A percentile compares a stretch with the other conserved stretches of the same genome.
phyloP scores from a whole-genome alignment of 2,888 invertebrate species.

The Leptinotarsa peninsularis region DNA sequence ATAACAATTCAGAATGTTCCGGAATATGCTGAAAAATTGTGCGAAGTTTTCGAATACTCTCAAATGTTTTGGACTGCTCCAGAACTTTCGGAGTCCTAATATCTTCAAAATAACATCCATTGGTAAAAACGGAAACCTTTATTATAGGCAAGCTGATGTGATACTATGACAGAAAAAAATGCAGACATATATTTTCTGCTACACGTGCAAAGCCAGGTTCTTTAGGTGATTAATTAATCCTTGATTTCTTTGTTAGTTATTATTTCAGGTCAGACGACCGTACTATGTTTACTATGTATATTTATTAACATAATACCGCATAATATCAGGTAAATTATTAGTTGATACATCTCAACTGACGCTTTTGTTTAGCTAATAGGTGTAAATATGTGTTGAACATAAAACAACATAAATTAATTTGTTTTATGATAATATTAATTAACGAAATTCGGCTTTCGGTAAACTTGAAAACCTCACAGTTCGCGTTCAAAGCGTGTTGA shows the following conservation, averaged over 20 bases:
- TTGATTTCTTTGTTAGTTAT: background rate
- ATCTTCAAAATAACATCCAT: no score
- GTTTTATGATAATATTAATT: slow-evolving; percentile 21
- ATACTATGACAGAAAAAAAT: no score
- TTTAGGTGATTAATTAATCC: background rate
- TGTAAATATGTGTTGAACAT: slow-evolving; percentile 34
- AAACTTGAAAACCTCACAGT: slow-evolving; percentile 17
- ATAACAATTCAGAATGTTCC: no score
- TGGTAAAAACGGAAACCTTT: no score
- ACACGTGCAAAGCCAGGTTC: no score
- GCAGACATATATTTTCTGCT: no score
- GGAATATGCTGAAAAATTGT: no score
- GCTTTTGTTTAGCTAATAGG: slow-evolving; percentile 32
- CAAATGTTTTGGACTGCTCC: no score
- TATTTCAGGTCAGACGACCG: background rate
- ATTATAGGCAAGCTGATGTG: no score
- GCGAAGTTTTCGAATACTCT: no score
- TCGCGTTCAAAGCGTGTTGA: background rate
- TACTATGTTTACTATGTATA: slow-evolving; percentile 3
- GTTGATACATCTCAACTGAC: slow-evolving; percentile 23
- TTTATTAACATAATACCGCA: slow-evolving; percentile 12
- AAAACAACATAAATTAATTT: slow-evolving; percentile 31
- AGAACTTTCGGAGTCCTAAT: no score
- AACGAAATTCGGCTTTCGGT: slow-evolving; percentile 22
- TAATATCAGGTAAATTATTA: slow-evolving; percentile 24